phyloP scores from a whole-genome alignment of 2,888 invertebrate genomes.

The Limulus polyphemus region DNA sequence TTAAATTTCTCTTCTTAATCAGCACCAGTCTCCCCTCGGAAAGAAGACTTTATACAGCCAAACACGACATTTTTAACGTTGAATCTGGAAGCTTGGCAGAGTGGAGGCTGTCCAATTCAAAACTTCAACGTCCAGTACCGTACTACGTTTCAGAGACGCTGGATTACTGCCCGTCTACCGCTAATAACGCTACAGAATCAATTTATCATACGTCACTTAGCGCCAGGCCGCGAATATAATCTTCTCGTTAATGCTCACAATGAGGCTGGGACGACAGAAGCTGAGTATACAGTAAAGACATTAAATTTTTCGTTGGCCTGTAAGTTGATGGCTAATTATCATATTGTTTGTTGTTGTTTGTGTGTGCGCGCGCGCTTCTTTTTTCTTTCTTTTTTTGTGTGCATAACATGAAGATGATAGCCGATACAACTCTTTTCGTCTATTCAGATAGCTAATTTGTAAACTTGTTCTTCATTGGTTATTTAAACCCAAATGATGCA shows the following conservation, averaged over 20 bases:
- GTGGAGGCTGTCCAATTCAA: constrained; percentile 34
- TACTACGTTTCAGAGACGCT: constrained; percentile 11
- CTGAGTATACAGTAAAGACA: constrained; percentile 35
- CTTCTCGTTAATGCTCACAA: constrained; percentile 37
- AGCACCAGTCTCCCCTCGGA: constrained; percentile 36
- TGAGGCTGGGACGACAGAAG: constrained; percentile 38
- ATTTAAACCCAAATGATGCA: too few relatives aligned
- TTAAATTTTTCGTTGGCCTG: constrained; percentile 1
- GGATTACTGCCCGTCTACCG: constrained; percentile 10
- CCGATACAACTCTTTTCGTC: too few relatives aligned
- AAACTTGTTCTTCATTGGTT: too few relatives aligned
- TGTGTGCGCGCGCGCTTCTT: too few relatives aligned
- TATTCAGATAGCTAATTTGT: too few relatives aligned
- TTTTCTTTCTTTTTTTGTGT: too few relatives aligned
- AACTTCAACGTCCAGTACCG: constrained; percentile 33
- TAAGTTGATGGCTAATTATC: too few relatives aligned
- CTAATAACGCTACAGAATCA: constrained; percentile 9
- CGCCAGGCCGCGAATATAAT: constrained; percentile 36
- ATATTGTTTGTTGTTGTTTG: too few relatives aligned
- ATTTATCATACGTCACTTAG: constrained; percentile 28
- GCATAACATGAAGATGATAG: too few relatives aligned
- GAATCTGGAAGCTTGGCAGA: constrained; percentile 34
- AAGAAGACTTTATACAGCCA: constrained; percentile 30
- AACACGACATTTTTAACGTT: constrained; percentile 36
- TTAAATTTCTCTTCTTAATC: not conserved